Evolutionary conservation across 2,888 invertebrate genomes (phyloP).

Genomic region (Drosophila sordidula): DNA sequence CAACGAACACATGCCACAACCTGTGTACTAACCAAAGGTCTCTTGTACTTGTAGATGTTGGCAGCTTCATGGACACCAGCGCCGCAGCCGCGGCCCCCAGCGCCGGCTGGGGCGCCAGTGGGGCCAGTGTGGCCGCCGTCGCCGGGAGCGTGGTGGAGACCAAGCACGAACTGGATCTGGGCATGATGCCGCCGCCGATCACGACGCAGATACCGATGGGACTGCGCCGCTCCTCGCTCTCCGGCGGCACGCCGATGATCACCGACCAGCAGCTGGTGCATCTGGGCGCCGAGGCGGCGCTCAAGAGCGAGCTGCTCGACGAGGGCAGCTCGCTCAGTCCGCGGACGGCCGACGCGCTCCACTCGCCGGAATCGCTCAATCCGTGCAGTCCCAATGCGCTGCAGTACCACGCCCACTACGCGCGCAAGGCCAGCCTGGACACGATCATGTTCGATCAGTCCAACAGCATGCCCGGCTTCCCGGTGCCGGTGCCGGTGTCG

Average conservation of each 20-base stretch:
- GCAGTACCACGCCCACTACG: conserved; percentile 74
- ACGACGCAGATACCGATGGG: conserved; percentile 87
- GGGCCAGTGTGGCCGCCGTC: conserved; percentile 42
- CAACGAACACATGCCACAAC: conserved; percentile 20
- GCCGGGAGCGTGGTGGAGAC: conserved; percentile 80
- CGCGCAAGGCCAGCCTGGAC: conserved; percentile 80
- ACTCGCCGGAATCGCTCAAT: conserved; percentile 79
- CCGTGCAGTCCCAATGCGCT: conserved; percentile 73
- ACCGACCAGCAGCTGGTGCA: conserved; percentile 82
- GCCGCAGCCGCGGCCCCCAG: conserved; percentile 17
- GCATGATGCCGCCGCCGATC: conserved; percentile 90
- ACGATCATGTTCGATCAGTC: conserved; percentile 82
- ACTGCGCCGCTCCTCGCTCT: conserved; percentile 88
- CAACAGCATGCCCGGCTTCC: conserved; percentile 81
- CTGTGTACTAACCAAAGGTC: conserved; percentile 57
- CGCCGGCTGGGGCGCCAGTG: conserved; percentile 4
- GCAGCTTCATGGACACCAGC: conserved; percentile 81
- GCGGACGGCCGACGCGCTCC: conserved; percentile 74
- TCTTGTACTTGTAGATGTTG: conserved; percentile 83
- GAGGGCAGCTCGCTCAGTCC: conserved; percentile 89
- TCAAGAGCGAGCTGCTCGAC: conserved; percentile 90
- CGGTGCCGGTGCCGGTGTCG: conserved; percentile 66
- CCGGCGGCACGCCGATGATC: conserved; percentile 84
- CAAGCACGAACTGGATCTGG: conserved; percentile 87
- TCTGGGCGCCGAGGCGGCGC: conserved; percentile 84